These are phyloP conservation scores for Otocyon megalotis DNA, from an alignment of 2,113 vertebrate genomes.

Conservation along the genomic window DNA sequence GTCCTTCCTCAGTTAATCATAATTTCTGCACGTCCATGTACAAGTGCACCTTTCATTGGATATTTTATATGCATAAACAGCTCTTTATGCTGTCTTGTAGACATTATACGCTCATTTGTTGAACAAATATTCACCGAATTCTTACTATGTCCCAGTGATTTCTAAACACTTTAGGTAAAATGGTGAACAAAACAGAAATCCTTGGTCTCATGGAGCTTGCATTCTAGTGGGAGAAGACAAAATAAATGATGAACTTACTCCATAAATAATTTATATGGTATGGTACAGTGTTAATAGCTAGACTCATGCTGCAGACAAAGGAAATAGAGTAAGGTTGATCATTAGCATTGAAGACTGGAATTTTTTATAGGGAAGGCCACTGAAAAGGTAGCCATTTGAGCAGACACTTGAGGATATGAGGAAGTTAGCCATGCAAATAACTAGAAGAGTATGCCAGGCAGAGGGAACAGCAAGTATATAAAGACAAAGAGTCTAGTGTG, in stretches of 20 bases:
- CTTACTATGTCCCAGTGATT: neutral
- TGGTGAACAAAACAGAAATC: neutral
- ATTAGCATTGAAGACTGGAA: neutral
- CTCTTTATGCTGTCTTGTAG: slow-evolving; percentile 29
- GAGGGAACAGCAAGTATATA: neutral
- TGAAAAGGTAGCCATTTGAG: slow-evolving; percentile 35
- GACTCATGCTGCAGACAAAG: neutral
- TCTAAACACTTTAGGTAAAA: neutral
- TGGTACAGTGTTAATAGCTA: neutral
- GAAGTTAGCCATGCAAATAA: neutral
- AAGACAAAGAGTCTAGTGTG: neutral
- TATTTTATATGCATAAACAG: neutral
- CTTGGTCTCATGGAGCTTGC: neutral
- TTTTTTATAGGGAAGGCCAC: neutral
- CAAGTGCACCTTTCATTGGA: neutral
- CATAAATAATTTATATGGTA: neutral
- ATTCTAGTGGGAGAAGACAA: neutral
- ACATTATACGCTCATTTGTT: slow-evolving; percentile 30
- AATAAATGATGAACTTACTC: slow-evolving; percentile 24
- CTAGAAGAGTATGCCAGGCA: neutral
- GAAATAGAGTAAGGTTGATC: neutral
- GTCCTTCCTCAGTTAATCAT: neutral
- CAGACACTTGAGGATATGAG: neutral
- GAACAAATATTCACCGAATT: slow-evolving; percentile 5
- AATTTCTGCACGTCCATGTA: neutral